These are phyloP conservation scores for Petrocephalus microphthalmus DNA, from an alignment of 2,113 vertebrate species.

Conservation along the genomic window DNA sequence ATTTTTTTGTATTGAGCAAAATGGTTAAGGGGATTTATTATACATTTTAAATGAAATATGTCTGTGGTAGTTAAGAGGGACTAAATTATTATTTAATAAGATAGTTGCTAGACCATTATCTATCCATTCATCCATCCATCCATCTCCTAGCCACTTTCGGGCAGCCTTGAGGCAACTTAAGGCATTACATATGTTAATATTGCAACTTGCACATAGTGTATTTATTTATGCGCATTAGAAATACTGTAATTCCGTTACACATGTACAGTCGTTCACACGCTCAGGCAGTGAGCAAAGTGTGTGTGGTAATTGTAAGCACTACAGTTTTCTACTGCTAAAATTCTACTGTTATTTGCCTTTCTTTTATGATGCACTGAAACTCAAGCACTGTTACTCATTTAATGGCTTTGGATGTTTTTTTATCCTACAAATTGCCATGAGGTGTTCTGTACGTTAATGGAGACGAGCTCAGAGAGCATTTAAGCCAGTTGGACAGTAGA, in stretches of 20 bases:
- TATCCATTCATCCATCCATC: background rate
- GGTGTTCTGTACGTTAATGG: background rate
- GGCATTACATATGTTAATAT: background rate
- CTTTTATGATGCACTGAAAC: background rate
- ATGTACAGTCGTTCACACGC: background rate
- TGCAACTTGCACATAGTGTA: conserved; percentile 25
- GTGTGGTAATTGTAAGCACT: background rate
- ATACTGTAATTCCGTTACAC: background rate
- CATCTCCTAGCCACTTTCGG: background rate
- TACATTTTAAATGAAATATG: background rate
- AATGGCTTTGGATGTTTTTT: background rate
- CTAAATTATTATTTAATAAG: background rate
- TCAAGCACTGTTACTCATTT: background rate
- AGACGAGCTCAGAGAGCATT: background rate
- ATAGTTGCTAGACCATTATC: background rate
- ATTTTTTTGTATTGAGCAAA: background rate
- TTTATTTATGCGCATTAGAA: conserved; percentile 38
- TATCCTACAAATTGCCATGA: background rate
- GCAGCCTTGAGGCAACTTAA: background rate
- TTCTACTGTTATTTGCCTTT: background rate
- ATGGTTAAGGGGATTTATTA: background rate
- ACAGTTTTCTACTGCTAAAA: background rate
- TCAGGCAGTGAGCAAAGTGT: background rate
- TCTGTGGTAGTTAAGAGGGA: background rate
- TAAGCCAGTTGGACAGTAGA: background rate